Base-by-base conservation (phyloP, 2,888 invertebrate species). In the Diaphora mendica region DNA sequence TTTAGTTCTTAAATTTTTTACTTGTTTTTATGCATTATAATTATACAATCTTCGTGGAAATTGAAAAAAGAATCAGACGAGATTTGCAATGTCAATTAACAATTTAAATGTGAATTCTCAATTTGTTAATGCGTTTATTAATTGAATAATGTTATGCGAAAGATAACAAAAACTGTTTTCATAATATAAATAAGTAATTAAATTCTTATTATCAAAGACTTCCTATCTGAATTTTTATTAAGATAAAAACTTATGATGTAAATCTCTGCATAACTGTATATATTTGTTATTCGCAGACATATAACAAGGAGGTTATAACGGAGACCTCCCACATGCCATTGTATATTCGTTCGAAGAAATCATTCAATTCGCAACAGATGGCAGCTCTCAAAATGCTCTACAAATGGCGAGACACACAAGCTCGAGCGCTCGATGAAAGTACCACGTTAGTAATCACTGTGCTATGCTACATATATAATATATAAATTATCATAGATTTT, bases 401-500 rank as follows among this genome's bases (percentile, higher is more conserved):
- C 91, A 96, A 96, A 70, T 99, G 99, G 99, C 96, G 99, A 67
- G 99, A 99, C 91, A 88, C 94, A 26, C 96, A 97, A 11, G 99
- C 99, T 0, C 95, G 99, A 44, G 92, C 96, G 72, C 97, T 99
- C 87, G 99, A 99, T 92, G 99, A 99, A 92, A 99, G 99, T 89
- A 96, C 96, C 64, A 97, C 97, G 96, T 97, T 90, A 91, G 95
- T 91, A 79, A 67, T 39, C 33, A n/a, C 3, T 3, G 33, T 39
- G n/a, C 23, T 9, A n/a, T n/a, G 9, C 17, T n/a, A 26, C 26
- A 23, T 51, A 51, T 23, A 7, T 20, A 23, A 48, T 5, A 35
- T 35, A 23, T 51, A 23, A 51, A 51, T 51, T 39, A 39, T 39
- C 2, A 39, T 11, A 39, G 11, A 39, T 39, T 39, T 39, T 39